Percentiles rank a stretch among this genome's conserved stretches.
Evolutionary conservation across 2,113 vertebrate species (phyloP).

Genomic region (Aspidoscelis tigris): DNA sequence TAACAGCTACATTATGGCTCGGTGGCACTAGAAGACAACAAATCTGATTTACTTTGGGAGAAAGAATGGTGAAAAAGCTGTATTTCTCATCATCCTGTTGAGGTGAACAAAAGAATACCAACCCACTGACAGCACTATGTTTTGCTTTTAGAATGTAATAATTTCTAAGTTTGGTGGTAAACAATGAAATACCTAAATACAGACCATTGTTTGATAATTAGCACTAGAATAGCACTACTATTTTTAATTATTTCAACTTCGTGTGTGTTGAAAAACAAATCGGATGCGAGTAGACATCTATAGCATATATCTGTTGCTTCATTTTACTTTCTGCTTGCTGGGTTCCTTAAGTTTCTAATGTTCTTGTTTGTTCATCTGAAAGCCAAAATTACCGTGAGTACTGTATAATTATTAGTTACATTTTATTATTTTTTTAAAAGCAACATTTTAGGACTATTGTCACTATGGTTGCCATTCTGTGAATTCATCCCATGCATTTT

Average conservation of each 20-base stretch:
- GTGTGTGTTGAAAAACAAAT: neutral
- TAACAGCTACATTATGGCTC: neutral
- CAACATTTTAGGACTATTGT: neutral
- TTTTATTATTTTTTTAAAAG: neutral
- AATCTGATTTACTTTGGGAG: neutral
- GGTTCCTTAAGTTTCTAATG: neutral
- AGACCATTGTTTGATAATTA: neutral
- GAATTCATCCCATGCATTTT: neutral
- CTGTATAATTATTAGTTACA: neutral
- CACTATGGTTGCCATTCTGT: neutral
- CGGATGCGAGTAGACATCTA: neutral
- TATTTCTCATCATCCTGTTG: neutral
- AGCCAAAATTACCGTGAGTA: constrained; percentile 24
- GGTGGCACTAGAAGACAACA: neutral
- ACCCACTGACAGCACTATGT: neutral
- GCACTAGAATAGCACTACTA: neutral
- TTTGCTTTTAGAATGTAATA: neutral
- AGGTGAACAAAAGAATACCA: neutral
- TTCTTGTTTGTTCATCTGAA: neutral
- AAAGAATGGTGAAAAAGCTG: neutral
- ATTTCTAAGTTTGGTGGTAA: neutral
- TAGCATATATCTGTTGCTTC: neutral
- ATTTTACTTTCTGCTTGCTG: constrained; percentile 31
- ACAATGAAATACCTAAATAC: neutral
- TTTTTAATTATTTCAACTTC: neutral